Evolutionary conservation across 2,888 invertebrate genomes (phyloP), one percentile per base, ranked within the genome.

Genomic region (Deroplatys truncata): DNA sequence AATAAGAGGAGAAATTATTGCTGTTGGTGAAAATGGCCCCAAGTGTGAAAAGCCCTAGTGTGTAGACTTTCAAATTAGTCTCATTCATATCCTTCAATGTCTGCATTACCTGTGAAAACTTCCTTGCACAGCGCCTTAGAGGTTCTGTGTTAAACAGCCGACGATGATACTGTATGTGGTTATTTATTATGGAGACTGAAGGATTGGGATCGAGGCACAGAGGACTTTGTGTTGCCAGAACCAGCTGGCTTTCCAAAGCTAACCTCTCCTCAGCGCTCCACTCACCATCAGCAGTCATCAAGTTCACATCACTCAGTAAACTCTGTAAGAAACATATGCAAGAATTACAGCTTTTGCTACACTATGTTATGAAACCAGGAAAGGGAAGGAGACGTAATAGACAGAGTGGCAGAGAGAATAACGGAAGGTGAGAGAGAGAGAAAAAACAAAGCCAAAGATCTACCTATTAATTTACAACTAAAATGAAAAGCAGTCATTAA

Each of bases 171-270:
- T 97, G 97, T 84, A 97, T 93, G 91, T 96, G 95, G 88, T 97
- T 97, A 56, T 97, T 96, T 90, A 97, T 94, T 88, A 97, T 94
- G 49, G 97, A 97, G 84, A 98, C 96, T 43, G 96, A 95, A 4
- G 98, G 98, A 92, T 97, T 96, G 7, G 98, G 98, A 93, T 98
- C 98, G 88, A 99, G 95, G 93, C 98, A 98, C 82, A 99, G 94
- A 9, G 97, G 97, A 25, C 98, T 98, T 91, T 97, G 96, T 8
- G 98, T 97, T 25, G 97, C 97, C 92, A 98, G 95, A 83, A 98
- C 96, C 90, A 99, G 93, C 92, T 98, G 97, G 91, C 98, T 97
- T 93, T 99, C 99, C 90, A 98, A 94, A 88, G 96, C 95, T 89
- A 97, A 95, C 90, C 96, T 95, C 92, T 98, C 98, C 91, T 98